A percentile compares a stretch with the other conserved stretches of the same genome.
phyloP scores from a whole-genome alignment of 2,797 vertebrate genomes.

The Muraenolepis orangiensis region DNA sequence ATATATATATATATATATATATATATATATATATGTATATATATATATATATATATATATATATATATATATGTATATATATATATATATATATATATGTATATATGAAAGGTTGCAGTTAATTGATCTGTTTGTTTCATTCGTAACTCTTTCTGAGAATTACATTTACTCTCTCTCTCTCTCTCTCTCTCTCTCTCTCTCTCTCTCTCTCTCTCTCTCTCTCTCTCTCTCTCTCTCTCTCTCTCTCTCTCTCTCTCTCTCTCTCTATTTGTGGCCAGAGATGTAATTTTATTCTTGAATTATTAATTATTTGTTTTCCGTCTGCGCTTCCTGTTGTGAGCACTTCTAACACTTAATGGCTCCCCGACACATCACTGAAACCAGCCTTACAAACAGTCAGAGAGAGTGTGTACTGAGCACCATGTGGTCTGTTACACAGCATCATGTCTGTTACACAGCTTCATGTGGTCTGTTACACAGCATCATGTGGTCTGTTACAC shows the following conservation, averaged over 20 bases:
- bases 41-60: not conserved
- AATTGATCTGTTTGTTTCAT: not conserved
- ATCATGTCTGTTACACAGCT: not conserved
- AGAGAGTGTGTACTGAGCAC: not conserved
- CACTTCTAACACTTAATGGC: not conserved
- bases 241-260: not conserved
- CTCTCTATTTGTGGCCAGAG: constrained; percentile 1
- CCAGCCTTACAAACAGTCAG: not conserved
- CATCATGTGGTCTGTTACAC: not conserved
- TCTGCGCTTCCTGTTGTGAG: not conserved
- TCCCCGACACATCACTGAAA: not conserved
- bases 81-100: not conserved
- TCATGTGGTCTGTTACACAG: not conserved
- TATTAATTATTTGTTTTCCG: not conserved
- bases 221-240: no score
- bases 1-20: not conserved
- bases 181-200: not conserved
- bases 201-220: not conserved
- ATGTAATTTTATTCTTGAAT: constrained; percentile 13
- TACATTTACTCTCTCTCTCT: not conserved
- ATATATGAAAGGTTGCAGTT: not conserved
- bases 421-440: not conserved
- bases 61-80: not conserved
- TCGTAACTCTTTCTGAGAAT: not conserved
- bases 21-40: not conserved